Conservation (phyloP, 2,113 vertebrate genomes). For the Notarius quadriscutis region DNA sequence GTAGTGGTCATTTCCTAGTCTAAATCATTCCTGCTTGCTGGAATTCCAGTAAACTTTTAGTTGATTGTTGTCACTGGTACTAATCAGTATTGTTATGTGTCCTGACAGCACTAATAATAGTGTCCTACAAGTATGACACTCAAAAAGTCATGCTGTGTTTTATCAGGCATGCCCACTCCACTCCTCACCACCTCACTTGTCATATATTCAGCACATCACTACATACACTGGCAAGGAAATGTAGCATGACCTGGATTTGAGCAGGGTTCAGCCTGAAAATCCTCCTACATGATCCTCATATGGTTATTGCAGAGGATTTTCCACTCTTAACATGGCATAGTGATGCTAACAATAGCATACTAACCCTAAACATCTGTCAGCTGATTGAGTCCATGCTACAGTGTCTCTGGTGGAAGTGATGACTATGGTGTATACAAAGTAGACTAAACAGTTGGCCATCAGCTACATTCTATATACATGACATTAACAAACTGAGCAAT, state of each 20-base stretch:
- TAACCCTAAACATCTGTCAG: constrained; percentile 47
- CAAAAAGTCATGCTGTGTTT: background rate
- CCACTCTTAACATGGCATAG: constrained; percentile 11
- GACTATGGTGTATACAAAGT: constrained; percentile 15
- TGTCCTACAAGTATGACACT: background rate
- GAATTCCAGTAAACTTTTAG: background rate
- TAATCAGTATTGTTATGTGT: constrained; percentile 4
- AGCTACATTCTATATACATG: background rate
- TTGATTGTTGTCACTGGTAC: background rate
- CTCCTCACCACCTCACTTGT: background rate
- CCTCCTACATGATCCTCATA: constrained; percentile 24
- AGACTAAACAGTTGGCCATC: constrained; percentile 25
- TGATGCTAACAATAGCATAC: constrained; percentile 38
- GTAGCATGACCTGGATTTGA: constrained; percentile 20
- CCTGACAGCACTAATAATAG: background rate
- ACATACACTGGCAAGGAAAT: background rate
- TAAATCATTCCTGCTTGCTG: background rate
- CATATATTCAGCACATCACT: background rate
- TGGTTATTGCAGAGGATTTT: constrained; percentile 17
- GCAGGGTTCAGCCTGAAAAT: background rate
- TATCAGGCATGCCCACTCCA: background rate
- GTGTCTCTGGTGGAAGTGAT: constrained; percentile 26
- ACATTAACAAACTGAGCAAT: background rate
- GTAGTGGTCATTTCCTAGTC: background rate
- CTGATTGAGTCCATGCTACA: constrained; percentile 43